Evolutionary conservation across 1,140 invertebrate species (phyloP).

Genomic region (Euura lappo): DNA sequence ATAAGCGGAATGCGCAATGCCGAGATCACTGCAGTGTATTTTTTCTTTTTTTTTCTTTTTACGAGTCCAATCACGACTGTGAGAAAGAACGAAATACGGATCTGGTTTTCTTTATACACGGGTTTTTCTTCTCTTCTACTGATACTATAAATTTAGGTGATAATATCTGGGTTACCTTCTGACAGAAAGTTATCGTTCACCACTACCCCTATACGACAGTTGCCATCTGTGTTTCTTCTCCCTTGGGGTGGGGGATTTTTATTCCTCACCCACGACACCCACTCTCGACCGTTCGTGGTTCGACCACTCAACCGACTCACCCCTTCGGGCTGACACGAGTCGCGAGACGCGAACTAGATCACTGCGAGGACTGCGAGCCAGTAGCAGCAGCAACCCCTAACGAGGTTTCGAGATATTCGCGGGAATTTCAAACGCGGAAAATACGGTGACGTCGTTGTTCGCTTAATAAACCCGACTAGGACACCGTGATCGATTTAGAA

Average conservation of each 20-base stretch:
- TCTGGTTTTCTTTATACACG: not conserved
- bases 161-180: slow-evolving; percentile 2
- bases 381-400: too few relatives aligned
- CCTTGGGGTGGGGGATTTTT: not conserved
- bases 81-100: not conserved
- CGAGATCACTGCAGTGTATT: slow-evolving; percentile 17
- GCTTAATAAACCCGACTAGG: too few relatives aligned
- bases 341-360: too few relatives aligned
- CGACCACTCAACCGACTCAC: too few relatives aligned
- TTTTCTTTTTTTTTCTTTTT: not conserved
- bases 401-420: too few relatives aligned
- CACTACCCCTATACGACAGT: slow-evolving; percentile 8
- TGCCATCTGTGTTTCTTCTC: slow-evolving; percentile 9
- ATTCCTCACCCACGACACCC: not conserved
- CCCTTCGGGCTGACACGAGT: too few relatives aligned
- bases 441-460: too few relatives aligned
- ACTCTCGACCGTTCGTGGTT: too few relatives aligned
- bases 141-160: not conserved
- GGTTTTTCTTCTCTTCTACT: not conserved
- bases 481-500: too few relatives aligned
- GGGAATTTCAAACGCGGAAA: too few relatives aligned
- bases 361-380: too few relatives aligned
- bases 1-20: slow-evolving; percentile 40
- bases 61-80: not conserved
- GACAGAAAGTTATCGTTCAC: slow-evolving; percentile 1